Conservation (phyloP, 2,888 invertebrate species). For the Anthophora plumipes region DNA sequence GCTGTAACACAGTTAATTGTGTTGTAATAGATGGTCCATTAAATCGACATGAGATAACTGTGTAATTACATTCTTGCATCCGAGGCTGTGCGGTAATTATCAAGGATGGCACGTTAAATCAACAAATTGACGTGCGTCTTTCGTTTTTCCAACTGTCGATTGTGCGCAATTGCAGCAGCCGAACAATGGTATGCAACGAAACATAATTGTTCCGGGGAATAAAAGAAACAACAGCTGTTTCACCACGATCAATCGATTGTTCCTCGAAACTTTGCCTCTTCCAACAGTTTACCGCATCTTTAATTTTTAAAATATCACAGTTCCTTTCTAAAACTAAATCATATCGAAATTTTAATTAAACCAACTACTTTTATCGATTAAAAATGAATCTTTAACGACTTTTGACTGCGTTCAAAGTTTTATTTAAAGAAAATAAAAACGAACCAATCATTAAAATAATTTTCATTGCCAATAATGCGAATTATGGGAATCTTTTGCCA, state of each 20-base stretch:
- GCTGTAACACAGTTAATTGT: neutral
- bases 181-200: neutral
- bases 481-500: too few relatives aligned
- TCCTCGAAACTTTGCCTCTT: neutral
- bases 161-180: neutral
- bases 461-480: too few relatives aligned
- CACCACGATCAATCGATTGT: neutral
- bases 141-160: conserved; percentile 9
- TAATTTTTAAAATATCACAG: too few relatives aligned
- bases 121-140: neutral
- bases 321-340: too few relatives aligned
- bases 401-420: too few relatives aligned
- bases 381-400: too few relatives aligned
- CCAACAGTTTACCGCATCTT: too few relatives aligned
- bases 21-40: neutral
- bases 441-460: too few relatives aligned
- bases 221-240: neutral
- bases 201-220: neutral
- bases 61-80: conserved; percentile 16
- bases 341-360: too few relatives aligned
- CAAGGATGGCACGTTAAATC: conserved; percentile 6
- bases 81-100: neutral
- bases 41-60: neutral
- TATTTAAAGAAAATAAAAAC: too few relatives aligned
- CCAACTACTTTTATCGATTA: too few relatives aligned